Conservation (phyloP, 1,140 invertebrate species). For the Steinernema feltiae region DNA sequence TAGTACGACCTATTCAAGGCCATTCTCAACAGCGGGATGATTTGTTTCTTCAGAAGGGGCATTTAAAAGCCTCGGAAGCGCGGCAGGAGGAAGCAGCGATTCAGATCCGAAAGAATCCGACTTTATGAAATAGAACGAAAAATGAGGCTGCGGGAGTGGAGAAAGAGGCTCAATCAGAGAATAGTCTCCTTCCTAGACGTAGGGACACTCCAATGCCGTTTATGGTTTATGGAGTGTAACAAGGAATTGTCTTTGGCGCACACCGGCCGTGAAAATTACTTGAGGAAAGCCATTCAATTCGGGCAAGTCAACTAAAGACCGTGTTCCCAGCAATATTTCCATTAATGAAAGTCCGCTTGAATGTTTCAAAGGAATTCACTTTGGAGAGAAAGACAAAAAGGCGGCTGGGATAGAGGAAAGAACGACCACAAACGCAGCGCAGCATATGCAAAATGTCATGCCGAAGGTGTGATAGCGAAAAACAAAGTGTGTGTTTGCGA, state of each 20-base stretch:
- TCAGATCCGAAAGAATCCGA: neutral
- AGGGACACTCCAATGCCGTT: conserved; percentile 3
- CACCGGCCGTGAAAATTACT: conserved; percentile 13
- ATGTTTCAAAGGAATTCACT: neutral
- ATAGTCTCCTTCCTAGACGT: neutral
- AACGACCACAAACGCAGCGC: neutral
- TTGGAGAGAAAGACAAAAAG: neutral
- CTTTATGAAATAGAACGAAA: neutral
- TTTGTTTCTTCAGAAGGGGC: neutral
- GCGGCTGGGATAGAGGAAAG: neutral
- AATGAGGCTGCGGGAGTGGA: neutral
- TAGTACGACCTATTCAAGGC: neutral
- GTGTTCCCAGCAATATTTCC: neutral
- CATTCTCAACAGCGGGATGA: conserved; percentile 7
- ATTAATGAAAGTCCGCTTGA: neutral
- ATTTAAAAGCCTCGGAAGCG: neutral
- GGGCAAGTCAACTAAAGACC: neutral
- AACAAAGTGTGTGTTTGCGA: neutral
- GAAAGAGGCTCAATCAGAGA: neutral
- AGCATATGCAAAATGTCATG: conserved; percentile 1
- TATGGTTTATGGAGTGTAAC: conserved; percentile 14
- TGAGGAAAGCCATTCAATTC: conserved; percentile 6
- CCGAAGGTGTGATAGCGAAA: neutral
- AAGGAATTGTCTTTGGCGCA: conserved; percentile 15
- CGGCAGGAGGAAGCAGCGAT: neutral